Evolutionary conservation across 2,113 vertebrate genomes (phyloP).

Genomic region (Tenrec ecaudatus): DNA sequence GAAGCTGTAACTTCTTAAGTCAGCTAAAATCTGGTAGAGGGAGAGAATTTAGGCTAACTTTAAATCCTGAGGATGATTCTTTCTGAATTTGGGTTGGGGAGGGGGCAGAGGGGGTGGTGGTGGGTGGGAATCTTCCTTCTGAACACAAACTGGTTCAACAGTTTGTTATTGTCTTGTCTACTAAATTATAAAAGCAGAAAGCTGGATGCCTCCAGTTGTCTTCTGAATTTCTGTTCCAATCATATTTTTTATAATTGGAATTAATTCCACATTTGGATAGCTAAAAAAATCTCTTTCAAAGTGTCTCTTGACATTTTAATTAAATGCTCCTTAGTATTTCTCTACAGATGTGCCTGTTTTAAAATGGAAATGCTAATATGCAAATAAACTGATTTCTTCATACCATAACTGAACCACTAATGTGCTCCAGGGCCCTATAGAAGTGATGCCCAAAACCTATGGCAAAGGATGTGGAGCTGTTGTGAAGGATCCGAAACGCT

Average conservation of each 20-base stretch:
- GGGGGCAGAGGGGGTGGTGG: too few relatives aligned
- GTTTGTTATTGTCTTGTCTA: background rate
- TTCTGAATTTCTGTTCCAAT: slow-evolving; percentile 8
- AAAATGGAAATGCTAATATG: background rate
- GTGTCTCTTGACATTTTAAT: slow-evolving; percentile 35
- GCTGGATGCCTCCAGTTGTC: background rate
- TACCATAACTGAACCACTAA: background rate
- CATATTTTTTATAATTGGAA: slow-evolving; percentile 12
- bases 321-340: slow-evolving; percentile 4
- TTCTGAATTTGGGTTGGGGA: background rate
- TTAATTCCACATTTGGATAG: slow-evolving; percentile 36
- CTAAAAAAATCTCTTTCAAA: slow-evolving; percentile 30
- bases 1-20: background rate
- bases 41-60: background rate
- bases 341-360: background rate
- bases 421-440: background rate
- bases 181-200: slow-evolving; percentile 14
- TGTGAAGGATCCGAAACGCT: background rate
- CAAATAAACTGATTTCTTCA: background rate
- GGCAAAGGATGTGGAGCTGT: background rate
- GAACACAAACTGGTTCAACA: background rate
- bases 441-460: background rate
- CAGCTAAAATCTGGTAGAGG: background rate
- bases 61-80: background rate
- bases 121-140: background rate